A percentile compares a stretch with the other conserved stretches of the same genome.
These are phyloP conservation scores for Paraescarpia echinospica DNA, from an alignment of 1,140 invertebrate species.

Conservation along the genomic window DNA sequence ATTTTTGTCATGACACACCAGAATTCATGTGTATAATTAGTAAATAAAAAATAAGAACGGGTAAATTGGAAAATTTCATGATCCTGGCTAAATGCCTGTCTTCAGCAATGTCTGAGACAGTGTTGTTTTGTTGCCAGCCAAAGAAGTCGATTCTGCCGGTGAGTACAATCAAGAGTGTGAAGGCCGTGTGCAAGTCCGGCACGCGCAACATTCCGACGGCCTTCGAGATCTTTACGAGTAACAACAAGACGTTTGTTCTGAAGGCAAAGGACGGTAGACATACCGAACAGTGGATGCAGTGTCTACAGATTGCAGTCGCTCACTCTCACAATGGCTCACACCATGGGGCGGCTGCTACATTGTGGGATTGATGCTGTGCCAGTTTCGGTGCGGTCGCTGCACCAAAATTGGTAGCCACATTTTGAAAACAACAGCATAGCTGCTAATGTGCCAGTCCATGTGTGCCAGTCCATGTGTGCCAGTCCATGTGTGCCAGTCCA, in stretches of 20 bases:
- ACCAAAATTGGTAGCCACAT: too few relatives aligned
- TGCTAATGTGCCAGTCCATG: too few relatives aligned
- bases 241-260: conserved; percentile 78
- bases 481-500: too few relatives aligned
- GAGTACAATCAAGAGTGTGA: conserved; percentile 88
- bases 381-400: too few relatives aligned
- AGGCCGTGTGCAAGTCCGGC: conserved; percentile 76
- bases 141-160: conserved; percentile 60
- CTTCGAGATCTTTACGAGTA: conserved; percentile 92
- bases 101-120: not conserved
- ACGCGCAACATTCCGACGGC: conserved; percentile 78
- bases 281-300: conserved; percentile 81
- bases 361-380: not conserved
- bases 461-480: too few relatives aligned
- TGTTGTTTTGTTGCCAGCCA: not conserved
- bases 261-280: conserved; percentile 90
- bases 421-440: too few relatives aligned
- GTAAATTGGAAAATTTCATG: too few relatives aligned
- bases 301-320: conserved; percentile 51
- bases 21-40: too few relatives aligned
- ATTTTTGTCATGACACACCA: too few relatives aligned
- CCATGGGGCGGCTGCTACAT: not conserved
- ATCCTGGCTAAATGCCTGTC: too few relatives aligned
- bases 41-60: too few relatives aligned
- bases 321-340: not conserved